Evolutionary conservation across 2,113 vertebrate genomes (phyloP).

Genomic region (Platysternon megacephalum): DNA sequence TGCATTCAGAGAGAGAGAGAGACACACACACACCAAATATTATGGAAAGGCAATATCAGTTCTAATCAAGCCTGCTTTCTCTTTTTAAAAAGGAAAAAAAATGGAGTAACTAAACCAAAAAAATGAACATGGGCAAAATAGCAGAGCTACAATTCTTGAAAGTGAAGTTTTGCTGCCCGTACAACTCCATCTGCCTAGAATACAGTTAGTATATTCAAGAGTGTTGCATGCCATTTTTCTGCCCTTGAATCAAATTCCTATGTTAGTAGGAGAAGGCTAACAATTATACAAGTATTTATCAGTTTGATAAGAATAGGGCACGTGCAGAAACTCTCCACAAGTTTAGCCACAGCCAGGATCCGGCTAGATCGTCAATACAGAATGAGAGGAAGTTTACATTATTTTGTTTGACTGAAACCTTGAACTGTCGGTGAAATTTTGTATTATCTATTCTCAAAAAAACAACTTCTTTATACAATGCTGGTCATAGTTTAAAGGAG

Average conservation of each 20-base stretch:
- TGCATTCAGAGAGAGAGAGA: not conserved
- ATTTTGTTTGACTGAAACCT: not conserved
- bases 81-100: too few species aligned
- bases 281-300: not conserved
- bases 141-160: not conserved
- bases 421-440: not conserved
- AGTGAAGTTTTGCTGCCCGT: not conserved
- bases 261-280: not conserved
- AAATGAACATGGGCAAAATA: not conserved
- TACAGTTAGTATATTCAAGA: accelerated
- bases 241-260: not conserved
- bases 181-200: not conserved
- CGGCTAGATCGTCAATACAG: accelerated
- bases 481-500: not conserved
- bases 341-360: not conserved
- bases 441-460: not conserved
- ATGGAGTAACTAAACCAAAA: not conserved
- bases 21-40: not conserved
- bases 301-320: not conserved
- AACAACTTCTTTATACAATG: not conserved
- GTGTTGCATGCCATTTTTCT: not conserved
- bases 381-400: not conserved
- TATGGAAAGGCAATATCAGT: not conserved
- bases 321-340: not conserved
- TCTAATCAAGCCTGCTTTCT: not conserved